phyloP scores from a whole-genome alignment of 2,888 invertebrate genomes.

The Neocrepidodera transversa region DNA sequence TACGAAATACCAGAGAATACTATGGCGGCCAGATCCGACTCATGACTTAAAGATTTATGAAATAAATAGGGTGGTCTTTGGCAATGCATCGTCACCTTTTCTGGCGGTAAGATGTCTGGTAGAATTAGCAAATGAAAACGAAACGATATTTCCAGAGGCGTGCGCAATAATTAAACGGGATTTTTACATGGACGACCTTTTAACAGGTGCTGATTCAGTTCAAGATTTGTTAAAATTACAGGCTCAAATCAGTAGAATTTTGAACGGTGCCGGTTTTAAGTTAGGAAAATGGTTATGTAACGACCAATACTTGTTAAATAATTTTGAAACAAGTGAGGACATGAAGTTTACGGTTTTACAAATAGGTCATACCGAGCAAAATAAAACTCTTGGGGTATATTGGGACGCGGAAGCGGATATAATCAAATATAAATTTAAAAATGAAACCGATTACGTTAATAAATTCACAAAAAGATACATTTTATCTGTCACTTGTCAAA shows the following conservation, averaged over 20 bases:
- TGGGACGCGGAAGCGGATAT: slow-evolving; percentile 28
- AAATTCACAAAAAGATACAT: slow-evolving; percentile 28
- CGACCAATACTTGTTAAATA: slow-evolving; percentile 1
- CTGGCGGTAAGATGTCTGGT: slow-evolving; percentile 42
- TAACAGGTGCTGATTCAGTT: slow-evolving; percentile 36
- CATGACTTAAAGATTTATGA: slow-evolving; percentile 25
- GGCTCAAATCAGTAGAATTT: neutral
- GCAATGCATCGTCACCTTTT: slow-evolving; percentile 20
- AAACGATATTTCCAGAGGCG: slow-evolving; percentile 27
- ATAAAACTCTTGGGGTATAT: slow-evolving; percentile 32
- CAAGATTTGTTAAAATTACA: slow-evolving; percentile 14
- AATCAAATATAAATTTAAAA: slow-evolving; percentile 21
- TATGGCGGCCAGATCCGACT: slow-evolving; percentile 22
- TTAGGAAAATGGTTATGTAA: slow-evolving; percentile 28
- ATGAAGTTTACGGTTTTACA: slow-evolving; percentile 20
- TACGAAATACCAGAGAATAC: slow-evolving; percentile 15
- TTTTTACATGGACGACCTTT: slow-evolving; percentile 50
- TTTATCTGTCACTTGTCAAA: slow-evolving; percentile 25
- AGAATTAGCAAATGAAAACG: slow-evolving; percentile 41
- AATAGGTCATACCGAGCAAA: slow-evolving; percentile 18
- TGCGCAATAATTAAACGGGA: slow-evolving; percentile 36
- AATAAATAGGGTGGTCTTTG: slow-evolving; percentile 22
- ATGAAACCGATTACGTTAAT: neutral
- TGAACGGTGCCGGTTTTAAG: slow-evolving; percentile 17
- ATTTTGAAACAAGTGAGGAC: slow-evolving; percentile 11